Conservation (phyloP, 2,113 vertebrate genomes). For the Sebastes fasciatus region DNA sequence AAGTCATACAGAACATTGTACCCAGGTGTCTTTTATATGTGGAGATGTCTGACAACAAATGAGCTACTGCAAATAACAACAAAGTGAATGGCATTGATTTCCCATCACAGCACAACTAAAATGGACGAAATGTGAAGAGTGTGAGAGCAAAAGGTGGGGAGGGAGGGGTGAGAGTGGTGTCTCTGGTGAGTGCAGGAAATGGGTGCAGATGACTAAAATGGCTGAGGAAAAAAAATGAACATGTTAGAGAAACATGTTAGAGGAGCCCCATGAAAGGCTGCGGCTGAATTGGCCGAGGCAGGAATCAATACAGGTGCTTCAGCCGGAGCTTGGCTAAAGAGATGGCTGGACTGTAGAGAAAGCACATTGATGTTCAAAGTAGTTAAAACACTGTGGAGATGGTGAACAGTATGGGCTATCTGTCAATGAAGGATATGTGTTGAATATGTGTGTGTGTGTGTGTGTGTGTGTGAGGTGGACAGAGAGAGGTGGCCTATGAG, state of each 20-base stretch:
- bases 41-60: slow-evolving; percentile 52
- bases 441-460: background rate
- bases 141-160: slow-evolving; percentile 44
- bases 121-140: slow-evolving; percentile 69
- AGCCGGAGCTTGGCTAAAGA: slow-evolving; percentile 48
- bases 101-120: slow-evolving; percentile 55
- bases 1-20: slow-evolving; percentile 44
- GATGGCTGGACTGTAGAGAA: slow-evolving; percentile 39
- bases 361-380: slow-evolving; percentile 54
- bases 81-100: slow-evolving; percentile 70
- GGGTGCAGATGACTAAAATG: slow-evolving; percentile 65
- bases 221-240: slow-evolving; percentile 18
- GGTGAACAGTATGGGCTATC: slow-evolving; percentile 42
- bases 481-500: slow-evolving; percentile 65
- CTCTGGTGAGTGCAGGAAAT: slow-evolving; percentile 66
- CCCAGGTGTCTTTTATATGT: slow-evolving; percentile 41
- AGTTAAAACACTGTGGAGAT: slow-evolving; percentile 51
- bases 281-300: slow-evolving; percentile 52
- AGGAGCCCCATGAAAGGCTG: slow-evolving; percentile 57
- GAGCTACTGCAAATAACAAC: slow-evolving; percentile 51
- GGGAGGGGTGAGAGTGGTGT: background rate
- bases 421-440: slow-evolving; percentile 52
- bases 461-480: slow-evolving; percentile 30
- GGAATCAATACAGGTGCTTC: slow-evolving; percentile 71
- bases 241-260: slow-evolving; percentile 45